Evolutionary conservation across 1,140 invertebrate species (phyloP), one percentile per base, ranked within the genome.

Genomic region (Cardiocondyla obscurior): DNA sequence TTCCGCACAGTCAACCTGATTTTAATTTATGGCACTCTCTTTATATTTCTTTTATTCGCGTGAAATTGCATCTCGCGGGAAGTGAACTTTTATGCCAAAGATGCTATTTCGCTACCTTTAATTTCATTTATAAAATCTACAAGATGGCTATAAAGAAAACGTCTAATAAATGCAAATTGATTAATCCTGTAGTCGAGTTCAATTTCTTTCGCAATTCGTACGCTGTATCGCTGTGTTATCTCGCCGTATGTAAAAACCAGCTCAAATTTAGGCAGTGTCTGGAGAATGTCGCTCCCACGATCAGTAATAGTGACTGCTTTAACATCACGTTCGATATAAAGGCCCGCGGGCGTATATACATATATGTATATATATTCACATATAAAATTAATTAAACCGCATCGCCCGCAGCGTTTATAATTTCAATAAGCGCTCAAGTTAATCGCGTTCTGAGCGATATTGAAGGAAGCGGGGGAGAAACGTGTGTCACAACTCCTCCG

Each of bases 221-320:
- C 7, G 72, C 36, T 64, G 57, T 2, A 53, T 70, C 14, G 49
- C 19, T 25, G 53, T 36, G 53, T 22, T 12, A 22, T 6, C 14
- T 77, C 25, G 19, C 30, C 42, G 39, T 12, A 28, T 39, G 30
- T 55, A 42, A 69, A 51, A 53, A 69, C 46, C 62, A 79, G 74
- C 28, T 79, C 25, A 42, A 46, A 51, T 36, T 83, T 81, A 60
- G 82, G 82, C 82, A 83, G 74, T 83, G 82, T 64, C 46, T 74
- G 55, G 51, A n/a, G 46, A 62, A 83, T 7, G 12, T 69, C 25
- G 33, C 44, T 55, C 36, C 36, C 36, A 36, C 1, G 28, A 70
- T 62, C 46, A 64, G 46, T 64, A 5, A 55, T 64, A 5, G 46
- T 83, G 69, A 69, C 82, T 77, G 25, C 25, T 60, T 33, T 57